These are phyloP conservation scores for Leucozona laternaria DNA, from an alignment of 2,888 invertebrate species.

Conservation along the genomic window DNA sequence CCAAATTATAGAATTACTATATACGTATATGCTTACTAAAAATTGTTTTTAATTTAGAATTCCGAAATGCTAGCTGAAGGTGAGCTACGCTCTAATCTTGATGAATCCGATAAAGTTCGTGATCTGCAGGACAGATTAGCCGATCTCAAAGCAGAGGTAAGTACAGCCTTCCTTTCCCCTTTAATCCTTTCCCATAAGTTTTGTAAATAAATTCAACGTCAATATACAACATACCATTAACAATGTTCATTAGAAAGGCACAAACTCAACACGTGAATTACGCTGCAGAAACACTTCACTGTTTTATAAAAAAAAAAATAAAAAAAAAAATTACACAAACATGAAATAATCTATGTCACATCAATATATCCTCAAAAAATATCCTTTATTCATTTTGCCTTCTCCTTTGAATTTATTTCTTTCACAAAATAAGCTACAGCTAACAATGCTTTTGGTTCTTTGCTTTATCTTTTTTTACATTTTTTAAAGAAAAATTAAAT, in stretches of 20 bases:
- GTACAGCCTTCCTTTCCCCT: slow-evolving; percentile 76
- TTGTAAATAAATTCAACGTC: slow-evolving; percentile 66
- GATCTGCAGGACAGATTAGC: slow-evolving; percentile 96
- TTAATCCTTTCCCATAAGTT: slow-evolving; percentile 51
- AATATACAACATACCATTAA: slow-evolving; percentile 57
- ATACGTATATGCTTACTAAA: not conserved
- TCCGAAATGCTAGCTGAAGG: slow-evolving; percentile 97
- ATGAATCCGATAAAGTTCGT: slow-evolving; percentile 93
- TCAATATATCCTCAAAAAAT: slow-evolving; percentile 18
- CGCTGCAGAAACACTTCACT: slow-evolving; percentile 52
- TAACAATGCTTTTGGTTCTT: slow-evolving; percentile 71
- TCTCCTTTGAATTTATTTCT: slow-evolving; percentile 26
- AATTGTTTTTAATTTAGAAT: slow-evolving; percentile 86
- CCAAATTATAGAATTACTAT: not conserved
- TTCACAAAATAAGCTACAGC: slow-evolving; percentile 56
- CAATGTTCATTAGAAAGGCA: slow-evolving; percentile 71
- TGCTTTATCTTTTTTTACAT: slow-evolving; percentile 60
- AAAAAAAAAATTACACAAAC: slow-evolving; percentile 26
- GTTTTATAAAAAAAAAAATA: slow-evolving; percentile 25
- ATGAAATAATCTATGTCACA: slow-evolving; percentile 42
- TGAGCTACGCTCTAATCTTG: slow-evolving; percentile 93
- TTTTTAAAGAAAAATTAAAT: slow-evolving; percentile 62
- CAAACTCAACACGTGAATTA: slow-evolving; percentile 58
- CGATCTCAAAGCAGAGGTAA: slow-evolving; percentile 96
- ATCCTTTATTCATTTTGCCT: slow-evolving; percentile 29